Evolutionary conservation across 2,888 invertebrate species (phyloP), one percentile per base, ranked within the genome.

Genomic region (Marasmarcha lunaedactyla): DNA sequence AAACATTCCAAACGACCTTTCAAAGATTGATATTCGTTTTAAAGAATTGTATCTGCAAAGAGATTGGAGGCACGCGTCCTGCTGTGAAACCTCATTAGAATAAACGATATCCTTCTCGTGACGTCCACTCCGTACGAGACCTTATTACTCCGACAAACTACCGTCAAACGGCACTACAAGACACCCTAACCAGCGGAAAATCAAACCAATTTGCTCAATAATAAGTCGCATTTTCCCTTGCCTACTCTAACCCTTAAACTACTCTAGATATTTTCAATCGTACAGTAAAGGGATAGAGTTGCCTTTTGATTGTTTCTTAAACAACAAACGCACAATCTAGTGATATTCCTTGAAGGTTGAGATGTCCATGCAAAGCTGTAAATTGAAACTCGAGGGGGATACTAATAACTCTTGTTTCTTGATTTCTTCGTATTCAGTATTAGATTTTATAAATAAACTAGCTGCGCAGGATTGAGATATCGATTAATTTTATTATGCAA

Each of bases 61-160:
- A 54, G 63, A 57, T 51, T 52, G 52, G 58, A 55, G 66, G 61
- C 63, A 61, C 55, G 57, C 63, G 56, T 59, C 61, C 57, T 55
- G 42, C 51, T 52, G 54, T 63, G 67, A 69, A 73, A 72, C 73
- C 77, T 83, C 81, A 81, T 83, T 79, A 83, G 81, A 83, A 83
- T 83, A 81, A 81, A 81, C 79, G 81, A 83, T 81, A 78, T 81
- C 77, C n/a, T 79, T 76, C 72, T 78, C 69, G 74, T 77, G 72
- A 71, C 77, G 81, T 79, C 79, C 81, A 81, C 76, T 79, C 69
- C 63, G 65, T 57, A 61, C 65, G 71, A 76, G 76, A 74, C 77
- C 78, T 79, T 81, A 81, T 81, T 83, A 81, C 74, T 70, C 63
- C 77, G 69, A 79, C 78, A 79, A 81, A 81, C 74, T 76, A 71